Percentiles rank a stretch among this genome's conserved stretches.
Conservation (phyloP, 2,797 vertebrate genomes). For the Galago senegalensis region DNA sequence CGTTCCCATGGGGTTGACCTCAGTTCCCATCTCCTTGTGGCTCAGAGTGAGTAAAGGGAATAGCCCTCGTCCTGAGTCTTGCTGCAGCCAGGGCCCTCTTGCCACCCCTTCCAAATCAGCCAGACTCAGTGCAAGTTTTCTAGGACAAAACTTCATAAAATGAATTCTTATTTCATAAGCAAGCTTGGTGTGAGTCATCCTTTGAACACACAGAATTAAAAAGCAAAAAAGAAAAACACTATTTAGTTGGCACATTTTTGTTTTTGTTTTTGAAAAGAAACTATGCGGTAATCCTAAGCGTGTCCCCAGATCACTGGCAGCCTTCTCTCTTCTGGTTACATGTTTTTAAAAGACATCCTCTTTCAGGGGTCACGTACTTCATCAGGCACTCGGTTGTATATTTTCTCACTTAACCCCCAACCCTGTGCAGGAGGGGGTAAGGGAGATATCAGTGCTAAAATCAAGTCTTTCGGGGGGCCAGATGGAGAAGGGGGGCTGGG, state of each 20-base stretch:
- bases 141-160: constrained; percentile 54
- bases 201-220: constrained; percentile 17
- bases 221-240: neutral
- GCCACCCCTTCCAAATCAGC: neutral
- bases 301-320: neutral
- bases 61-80: rapidly evolving
- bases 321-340: neutral
- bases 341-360: neutral
- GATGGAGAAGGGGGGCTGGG: neutral
- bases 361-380: rapidly evolving
- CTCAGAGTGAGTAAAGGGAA: neutral
- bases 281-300: neutral
- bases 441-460: neutral
- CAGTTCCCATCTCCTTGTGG: neutral
- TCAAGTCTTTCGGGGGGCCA: neutral
- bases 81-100: neutral
- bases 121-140: neutral
- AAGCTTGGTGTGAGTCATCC: neutral
- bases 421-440: neutral
- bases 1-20: neutral
- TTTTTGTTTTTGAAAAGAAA: neutral
- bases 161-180: constrained; percentile 54
- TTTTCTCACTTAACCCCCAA: neutral
- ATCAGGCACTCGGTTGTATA: rapidly evolving
- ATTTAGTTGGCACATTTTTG: neutral